Evolutionary conservation across 2,113 vertebrate genomes (phyloP).

Genomic region (Melanerpes aurifrons): DNA sequence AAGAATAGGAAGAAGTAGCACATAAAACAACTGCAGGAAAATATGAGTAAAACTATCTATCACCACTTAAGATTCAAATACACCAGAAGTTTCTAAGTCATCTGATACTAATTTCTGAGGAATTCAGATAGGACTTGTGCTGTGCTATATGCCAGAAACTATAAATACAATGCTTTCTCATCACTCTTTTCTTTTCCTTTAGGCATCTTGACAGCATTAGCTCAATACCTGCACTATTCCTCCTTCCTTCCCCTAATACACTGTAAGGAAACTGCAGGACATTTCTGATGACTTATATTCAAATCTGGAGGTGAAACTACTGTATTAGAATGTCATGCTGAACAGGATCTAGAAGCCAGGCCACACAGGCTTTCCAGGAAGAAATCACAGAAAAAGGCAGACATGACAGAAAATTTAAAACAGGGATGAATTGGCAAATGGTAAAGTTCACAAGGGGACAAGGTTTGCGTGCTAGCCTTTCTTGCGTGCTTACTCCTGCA

Average conservation of each 20-base stretch:
- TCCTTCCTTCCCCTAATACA: background rate
- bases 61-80: conserved; percentile 58
- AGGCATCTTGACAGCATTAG: conserved; percentile 8
- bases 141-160: conserved; percentile 23
- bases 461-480: background rate
- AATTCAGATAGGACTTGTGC: conserved; percentile 44
- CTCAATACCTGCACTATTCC: background rate
- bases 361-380: conserved; percentile 29
- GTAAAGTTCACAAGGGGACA: background rate
- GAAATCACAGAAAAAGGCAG: conserved; percentile 8
- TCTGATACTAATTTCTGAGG: conserved; percentile 65
- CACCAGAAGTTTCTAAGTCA: conserved; percentile 44
- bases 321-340: background rate
- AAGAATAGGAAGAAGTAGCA: background rate
- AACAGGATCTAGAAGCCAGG: background rate
- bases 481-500: background rate
- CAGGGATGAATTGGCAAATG: background rate
- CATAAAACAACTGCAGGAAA: conserved; percentile 1
- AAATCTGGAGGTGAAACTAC: conserved; percentile 16
- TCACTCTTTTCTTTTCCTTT: conserved; percentile 17
- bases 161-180: conserved; percentile 46
- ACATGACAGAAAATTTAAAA: background rate
- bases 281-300: conserved; percentile 3
- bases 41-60: conserved; percentile 40
- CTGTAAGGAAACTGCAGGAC: background rate